These are phyloP conservation scores for Pachyrhynchus sulphureomaculatus DNA, from an alignment of 1,140 invertebrate species.

Conservation along the genomic window DNA sequence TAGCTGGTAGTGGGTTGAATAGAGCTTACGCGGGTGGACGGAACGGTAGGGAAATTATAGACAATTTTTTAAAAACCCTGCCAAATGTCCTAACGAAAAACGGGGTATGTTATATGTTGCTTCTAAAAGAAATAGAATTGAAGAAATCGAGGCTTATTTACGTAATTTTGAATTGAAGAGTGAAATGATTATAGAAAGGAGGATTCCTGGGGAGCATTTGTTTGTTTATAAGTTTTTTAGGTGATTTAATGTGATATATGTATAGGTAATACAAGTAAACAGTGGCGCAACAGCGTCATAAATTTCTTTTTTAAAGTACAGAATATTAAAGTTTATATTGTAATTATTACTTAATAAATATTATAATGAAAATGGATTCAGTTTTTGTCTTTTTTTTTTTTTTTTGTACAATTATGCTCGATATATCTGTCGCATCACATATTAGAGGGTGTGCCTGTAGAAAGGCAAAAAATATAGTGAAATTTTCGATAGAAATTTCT, in stretches of 20 bases:
- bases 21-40: conserved; percentile 84
- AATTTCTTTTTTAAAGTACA: not conserved
- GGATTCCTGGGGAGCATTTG: conserved; percentile 56
- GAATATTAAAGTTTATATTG: not conserved
- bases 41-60: conserved; percentile 78
- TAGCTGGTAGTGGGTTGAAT: conserved; percentile 58
- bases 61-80: conserved; percentile 70
- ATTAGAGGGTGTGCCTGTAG: no score
- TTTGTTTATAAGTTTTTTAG: conserved; percentile 53
- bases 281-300: not conserved
- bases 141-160: conserved; percentile 69
- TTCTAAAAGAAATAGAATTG: conserved; percentile 84
- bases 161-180: conserved; percentile 60
- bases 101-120: conserved; percentile 82
- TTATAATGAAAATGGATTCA: no score
- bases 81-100: conserved; percentile 65
- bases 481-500: no score
- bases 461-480: no score
- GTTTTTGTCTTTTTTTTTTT: no score
- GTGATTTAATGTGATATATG: not conserved
- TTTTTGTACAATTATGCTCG: no score
- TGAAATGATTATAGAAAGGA: conserved; percentile 65
- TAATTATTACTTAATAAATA: no score
- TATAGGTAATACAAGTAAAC: not conserved
- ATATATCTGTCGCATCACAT: no score